phyloP scores from a whole-genome alignment of 2,888 invertebrate genomes.

The Esperia sulphurella region DNA sequence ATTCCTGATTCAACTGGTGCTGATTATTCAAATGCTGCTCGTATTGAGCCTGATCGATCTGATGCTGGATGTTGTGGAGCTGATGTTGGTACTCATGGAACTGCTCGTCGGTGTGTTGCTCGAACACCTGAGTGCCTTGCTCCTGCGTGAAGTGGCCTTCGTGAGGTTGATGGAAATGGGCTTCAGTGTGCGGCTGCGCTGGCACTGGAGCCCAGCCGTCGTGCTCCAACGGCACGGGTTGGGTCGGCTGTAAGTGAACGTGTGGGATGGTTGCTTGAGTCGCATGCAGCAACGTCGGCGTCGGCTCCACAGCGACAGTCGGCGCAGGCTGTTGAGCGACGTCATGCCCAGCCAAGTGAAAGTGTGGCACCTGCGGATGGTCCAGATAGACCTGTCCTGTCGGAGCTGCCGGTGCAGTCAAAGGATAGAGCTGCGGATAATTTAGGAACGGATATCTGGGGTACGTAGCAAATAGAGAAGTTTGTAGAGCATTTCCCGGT shows the following conservation, averaged over 20 bases:
- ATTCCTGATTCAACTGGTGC: constrained; percentile 33
- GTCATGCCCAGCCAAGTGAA: constrained; percentile 38
- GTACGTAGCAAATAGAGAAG: constrained; percentile 65
- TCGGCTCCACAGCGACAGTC: constrained; percentile 32
- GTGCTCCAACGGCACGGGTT: constrained; percentile 44
- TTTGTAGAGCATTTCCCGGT: constrained; percentile 66
- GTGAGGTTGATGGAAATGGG: constrained; percentile 15
- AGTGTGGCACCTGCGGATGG: constrained; percentile 47
- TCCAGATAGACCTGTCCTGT: constrained; percentile 36
- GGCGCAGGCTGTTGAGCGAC: constrained; percentile 14
- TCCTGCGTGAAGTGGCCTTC: constrained; percentile 47
- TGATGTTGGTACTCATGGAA: constrained; percentile 57
- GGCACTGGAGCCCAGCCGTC: constrained; percentile 70
- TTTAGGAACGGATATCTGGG: constrained; percentile 63
- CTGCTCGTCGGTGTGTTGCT: constrained; percentile 54
- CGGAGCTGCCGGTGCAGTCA: constrained; percentile 20
- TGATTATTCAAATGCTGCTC: constrained; percentile 27
- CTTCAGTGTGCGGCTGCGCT: not conserved
- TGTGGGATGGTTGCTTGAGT: constrained; percentile 26
- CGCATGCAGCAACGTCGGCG: constrained; percentile 24
- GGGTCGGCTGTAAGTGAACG: constrained; percentile 27
- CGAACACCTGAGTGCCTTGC: constrained; percentile 60
- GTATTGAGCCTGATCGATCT: constrained; percentile 29
- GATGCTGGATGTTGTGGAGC: constrained; percentile 62
- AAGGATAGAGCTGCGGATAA: constrained; percentile 44